Evolutionary conservation across 53 echinoderm and acorn worm species (phyloP).

Genomic region (Temnopleurus reevesii): DNA sequence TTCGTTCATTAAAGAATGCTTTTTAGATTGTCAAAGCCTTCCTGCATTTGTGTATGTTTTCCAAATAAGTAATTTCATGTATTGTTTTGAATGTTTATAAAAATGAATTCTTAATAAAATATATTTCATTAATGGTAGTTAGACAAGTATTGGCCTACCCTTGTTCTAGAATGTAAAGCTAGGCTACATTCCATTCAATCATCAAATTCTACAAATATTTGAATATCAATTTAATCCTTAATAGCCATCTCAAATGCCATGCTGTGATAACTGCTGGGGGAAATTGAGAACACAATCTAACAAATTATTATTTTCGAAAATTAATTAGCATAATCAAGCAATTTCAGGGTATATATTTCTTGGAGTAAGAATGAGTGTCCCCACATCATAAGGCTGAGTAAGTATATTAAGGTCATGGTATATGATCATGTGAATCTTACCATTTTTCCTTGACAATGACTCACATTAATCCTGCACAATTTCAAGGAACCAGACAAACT

Average conservation of each 20-base stretch:
- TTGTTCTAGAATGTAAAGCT: too few relatives aligned
- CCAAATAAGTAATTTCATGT: too few relatives aligned
- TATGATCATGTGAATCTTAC: neutral
- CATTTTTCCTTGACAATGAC: neutral
- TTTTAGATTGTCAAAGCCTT: too few relatives aligned
- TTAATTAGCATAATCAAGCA: neutral
- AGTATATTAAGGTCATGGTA: neutral
- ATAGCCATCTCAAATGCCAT: neutral
- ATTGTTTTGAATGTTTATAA: too few relatives aligned
- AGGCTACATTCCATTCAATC: neutral
- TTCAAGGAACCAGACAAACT: neutral
- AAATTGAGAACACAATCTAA: neutral
- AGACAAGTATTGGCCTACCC: too few relatives aligned
- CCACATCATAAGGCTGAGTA: too few relatives aligned
- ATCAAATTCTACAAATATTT: neutral
- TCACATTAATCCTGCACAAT: constrained; percentile 13
- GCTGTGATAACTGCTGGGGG: neutral
- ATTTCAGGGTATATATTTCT: neutral
- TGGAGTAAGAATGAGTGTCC: too few relatives aligned
- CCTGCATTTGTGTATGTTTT: too few relatives aligned
- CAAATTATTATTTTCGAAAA: neutral
- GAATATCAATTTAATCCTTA: neutral
- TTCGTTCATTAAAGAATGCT: too few relatives aligned
- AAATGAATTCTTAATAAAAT: too few relatives aligned
- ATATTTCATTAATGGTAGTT: too few relatives aligned